These are phyloP conservation scores for Brenthis daphne DNA, from an alignment of 2,888 invertebrate species.

Conservation along the genomic window DNA sequence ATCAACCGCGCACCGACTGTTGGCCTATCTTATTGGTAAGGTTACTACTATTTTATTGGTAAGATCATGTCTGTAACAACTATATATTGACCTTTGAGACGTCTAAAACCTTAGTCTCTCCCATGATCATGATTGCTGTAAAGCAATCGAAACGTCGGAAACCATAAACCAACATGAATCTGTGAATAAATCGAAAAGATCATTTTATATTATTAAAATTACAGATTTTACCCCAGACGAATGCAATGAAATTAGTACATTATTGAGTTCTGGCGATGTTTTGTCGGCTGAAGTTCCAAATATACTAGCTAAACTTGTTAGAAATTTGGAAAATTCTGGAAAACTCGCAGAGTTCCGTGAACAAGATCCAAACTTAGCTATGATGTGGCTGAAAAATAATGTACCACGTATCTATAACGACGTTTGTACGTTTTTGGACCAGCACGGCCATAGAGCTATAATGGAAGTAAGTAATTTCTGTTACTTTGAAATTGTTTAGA, in stretches of 20 bases:
- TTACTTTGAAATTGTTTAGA: not conserved
- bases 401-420: conserved; percentile 70
- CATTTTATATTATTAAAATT: conserved; percentile 39
- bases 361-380: conserved; percentile 72
- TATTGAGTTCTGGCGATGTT: conserved; percentile 87
- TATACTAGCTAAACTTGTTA: conserved; percentile 70
- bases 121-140: too few relatives aligned
- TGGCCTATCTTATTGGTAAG: too few relatives aligned
- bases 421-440: conserved; percentile 82
- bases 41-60: too few relatives aligned
- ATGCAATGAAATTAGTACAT: conserved; percentile 85
- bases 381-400: conserved; percentile 82
- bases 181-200: not conserved
- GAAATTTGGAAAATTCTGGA: conserved; percentile 66
- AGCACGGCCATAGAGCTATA: conserved; percentile 87
- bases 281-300: conserved; percentile 89
- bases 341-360: conserved; percentile 73
- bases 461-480: conserved; percentile 78
- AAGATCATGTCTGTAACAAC: too few relatives aligned
- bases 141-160: too few relatives aligned
- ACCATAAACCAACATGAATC: not conserved
- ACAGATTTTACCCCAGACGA: conserved; percentile 84
- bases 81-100: too few relatives aligned
- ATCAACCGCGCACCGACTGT: too few relatives aligned
- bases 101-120: too few relatives aligned